Conservation (phyloP, 1,140 invertebrate genomes). For the Drosophila erecta region DNA sequence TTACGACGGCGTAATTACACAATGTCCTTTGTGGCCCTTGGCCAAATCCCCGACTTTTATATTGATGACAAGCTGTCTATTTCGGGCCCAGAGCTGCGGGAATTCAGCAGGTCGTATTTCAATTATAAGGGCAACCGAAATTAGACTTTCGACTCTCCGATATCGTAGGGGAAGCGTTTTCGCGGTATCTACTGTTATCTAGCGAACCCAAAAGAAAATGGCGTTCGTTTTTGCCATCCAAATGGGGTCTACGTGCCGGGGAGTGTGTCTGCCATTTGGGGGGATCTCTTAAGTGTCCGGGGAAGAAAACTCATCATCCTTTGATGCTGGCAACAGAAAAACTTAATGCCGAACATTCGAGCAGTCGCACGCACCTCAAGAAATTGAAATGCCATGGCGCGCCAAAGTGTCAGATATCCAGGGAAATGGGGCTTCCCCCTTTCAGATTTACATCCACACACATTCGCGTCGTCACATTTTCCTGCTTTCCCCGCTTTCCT, state of each 20-base stretch:
- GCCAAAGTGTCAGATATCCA: conserved; percentile 61
- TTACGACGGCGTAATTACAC: conserved; percentile 42
- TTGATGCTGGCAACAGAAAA: conserved; percentile 66
- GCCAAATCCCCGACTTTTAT: conserved; percentile 44
- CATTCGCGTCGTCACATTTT: conserved; percentile 77
- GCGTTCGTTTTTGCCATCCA: conserved; percentile 28
- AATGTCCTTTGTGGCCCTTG: conserved; percentile 11
- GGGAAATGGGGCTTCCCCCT: conserved; percentile 29
- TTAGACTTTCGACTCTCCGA: conserved; percentile 75
- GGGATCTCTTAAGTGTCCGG: conserved; percentile 44
- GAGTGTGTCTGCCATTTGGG: conserved; percentile 42
- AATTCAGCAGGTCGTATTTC: conserved; percentile 55
- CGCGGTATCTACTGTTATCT: conserved; percentile 62
- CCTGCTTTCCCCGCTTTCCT: background rate
- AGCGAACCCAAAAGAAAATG: conserved; percentile 58
- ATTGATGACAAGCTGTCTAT: conserved; percentile 75
- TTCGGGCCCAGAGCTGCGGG: conserved; percentile 49
- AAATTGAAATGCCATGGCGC: conserved; percentile 77
- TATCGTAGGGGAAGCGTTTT: conserved; percentile 35
- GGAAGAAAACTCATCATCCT: conserved; percentile 63
- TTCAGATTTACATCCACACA: conserved; percentile 32
- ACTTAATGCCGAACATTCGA: conserved; percentile 77
- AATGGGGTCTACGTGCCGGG: conserved; percentile 57
- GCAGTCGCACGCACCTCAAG: conserved; percentile 78
- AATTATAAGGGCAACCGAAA: conserved; percentile 69